Evolutionary conservation across 2,113 vertebrate species (phyloP).

Genomic region (Struthidea cinerea): DNA sequence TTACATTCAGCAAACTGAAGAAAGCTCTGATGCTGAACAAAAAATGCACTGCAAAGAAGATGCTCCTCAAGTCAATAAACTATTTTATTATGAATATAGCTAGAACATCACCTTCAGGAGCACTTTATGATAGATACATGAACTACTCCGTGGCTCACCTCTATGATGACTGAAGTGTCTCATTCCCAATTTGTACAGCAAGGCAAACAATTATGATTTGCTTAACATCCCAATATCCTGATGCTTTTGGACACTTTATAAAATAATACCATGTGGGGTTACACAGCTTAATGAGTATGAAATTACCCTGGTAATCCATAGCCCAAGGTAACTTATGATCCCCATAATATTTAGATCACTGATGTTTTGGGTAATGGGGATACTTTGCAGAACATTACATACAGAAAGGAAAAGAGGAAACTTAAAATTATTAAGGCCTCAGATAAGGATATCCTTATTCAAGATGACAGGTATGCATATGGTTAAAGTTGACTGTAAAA

Average conservation of each 20-base stretch:
- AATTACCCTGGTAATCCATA: background rate
- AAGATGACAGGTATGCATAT: background rate
- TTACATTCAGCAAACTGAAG: background rate
- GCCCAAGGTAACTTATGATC: background rate
- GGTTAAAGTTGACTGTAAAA: background rate
- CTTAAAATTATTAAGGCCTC: background rate
- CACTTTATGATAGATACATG: background rate
- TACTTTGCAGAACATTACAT: background rate
- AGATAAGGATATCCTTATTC: background rate
- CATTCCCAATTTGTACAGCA: background rate
- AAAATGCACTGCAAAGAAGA: background rate
- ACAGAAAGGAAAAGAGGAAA: background rate
- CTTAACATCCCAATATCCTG: background rate
- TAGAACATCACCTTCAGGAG: background rate
- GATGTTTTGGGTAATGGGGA: background rate
- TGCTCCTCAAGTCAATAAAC: background rate
- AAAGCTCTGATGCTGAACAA: background rate
- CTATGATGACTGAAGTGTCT: background rate
- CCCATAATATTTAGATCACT: background rate
- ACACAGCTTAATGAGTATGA: background rate
- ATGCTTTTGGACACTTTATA: background rate
- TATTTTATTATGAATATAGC: background rate
- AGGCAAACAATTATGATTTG: background rate
- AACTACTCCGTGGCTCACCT: background rate
- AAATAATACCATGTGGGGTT: background rate